Evolutionary conservation across 30 jellyfish, hydroid and myxozoan genomes (phyloP), one percentile per base, ranked within the genome.

Genomic region (Rhopilema esculentum): DNA sequence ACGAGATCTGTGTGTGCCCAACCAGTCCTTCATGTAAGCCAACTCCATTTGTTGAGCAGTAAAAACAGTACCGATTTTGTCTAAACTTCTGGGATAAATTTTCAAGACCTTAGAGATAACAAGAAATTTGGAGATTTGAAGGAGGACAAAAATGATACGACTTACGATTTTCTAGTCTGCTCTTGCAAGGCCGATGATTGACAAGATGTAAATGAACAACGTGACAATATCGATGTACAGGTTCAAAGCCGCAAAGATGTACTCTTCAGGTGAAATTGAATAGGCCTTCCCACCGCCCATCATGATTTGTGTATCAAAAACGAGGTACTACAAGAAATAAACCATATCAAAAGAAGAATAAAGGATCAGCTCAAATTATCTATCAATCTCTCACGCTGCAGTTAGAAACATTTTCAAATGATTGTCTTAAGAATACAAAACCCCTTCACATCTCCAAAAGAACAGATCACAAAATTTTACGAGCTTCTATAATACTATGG

Each of bases 161-260:
- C 91, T 16, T 79, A 32, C 75, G 85, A 18, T 25, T 64, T 62
- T 53, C 74, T 67, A 76, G 75, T 92, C 96, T 48, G 95, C 30
- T 62, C 97, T 77, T 52, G 97, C 97, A 48, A 72, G 80, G 32
- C 99, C 99, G 78, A 96, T 91, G 77, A 96, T 96, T 23, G 97
- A 88, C 53, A 96, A 83, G 86, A 96, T 96, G 93, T 96, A 96
- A 63, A 96, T 81, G 81, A 96, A 96, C 92, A 96, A 32, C 19
- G 97, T 96, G 90, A 96, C 97, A 48, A 96, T 96, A 40, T 96
- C 99, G 61, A 96, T 91, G 91, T 96, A 96, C 49, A 96, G 87
- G 62, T 96, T 96, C 82, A 96, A 77, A 7, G 99, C 99, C 40
- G 99, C 99, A 86, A 96, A 96, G 30, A 96, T 91, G 92, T 96